phyloP scores from a whole-genome alignment of 2,797 vertebrate species.

The Pogoniulus pusillus region DNA sequence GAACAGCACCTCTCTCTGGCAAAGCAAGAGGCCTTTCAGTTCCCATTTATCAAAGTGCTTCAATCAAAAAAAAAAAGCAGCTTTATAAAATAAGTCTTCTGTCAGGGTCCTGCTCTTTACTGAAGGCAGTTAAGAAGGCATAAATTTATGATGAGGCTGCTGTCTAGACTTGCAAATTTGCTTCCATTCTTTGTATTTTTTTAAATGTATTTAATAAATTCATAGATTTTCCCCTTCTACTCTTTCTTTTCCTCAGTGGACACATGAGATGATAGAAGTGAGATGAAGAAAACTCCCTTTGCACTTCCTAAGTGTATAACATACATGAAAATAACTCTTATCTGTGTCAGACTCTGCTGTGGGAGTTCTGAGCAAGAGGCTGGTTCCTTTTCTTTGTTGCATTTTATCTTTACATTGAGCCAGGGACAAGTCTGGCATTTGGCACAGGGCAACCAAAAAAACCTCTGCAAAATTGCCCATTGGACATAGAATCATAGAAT shows the following conservation, averaged over 20 bases:
- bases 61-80: neutral
- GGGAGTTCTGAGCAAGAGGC: neutral
- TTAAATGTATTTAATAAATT: neutral
- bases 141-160: neutral
- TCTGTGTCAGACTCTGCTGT: neutral
- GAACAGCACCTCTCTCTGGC: constrained; percentile 39
- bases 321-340: neutral
- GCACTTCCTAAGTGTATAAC: neutral
- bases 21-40: neutral
- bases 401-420: neutral
- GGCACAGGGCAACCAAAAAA: neutral
- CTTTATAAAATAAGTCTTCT: neutral
- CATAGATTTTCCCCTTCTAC: neutral
- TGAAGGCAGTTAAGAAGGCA: neutral
- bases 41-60: neutral
- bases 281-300: neutral
- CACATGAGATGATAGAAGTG: neutral
- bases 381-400: neutral
- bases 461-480: neutral
- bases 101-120: neutral
- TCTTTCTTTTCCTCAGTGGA: neutral
- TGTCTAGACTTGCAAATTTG: neutral
- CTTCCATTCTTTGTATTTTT: neutral
- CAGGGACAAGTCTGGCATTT: neutral
- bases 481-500: too few relatives aligned